phyloP scores from a whole-genome alignment of 2,888 invertebrate species.

The Mesoligia furuncula region DNA sequence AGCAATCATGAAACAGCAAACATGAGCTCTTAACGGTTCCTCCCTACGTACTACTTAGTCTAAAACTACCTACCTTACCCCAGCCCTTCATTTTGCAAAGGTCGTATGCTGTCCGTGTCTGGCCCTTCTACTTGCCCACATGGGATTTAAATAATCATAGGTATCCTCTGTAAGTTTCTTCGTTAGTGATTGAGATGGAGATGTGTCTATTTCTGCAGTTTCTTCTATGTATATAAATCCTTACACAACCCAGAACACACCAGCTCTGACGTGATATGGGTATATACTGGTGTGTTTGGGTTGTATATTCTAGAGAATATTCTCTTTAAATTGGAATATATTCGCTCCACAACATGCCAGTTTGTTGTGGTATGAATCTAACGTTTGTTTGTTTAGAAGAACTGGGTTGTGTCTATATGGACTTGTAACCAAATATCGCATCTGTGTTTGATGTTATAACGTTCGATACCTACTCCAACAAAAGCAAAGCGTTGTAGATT shows the following conservation, averaged over 20 bases:
- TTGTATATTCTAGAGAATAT: neutral
- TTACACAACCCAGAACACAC: neutral
- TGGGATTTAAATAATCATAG: constrained; percentile 34
- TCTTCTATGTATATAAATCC: neutral
- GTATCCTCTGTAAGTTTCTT: constrained; percentile 24
- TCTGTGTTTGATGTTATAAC: neutral
- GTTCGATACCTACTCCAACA: neutral
- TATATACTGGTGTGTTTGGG: neutral
- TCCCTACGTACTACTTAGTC: constrained; percentile 2
- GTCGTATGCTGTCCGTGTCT: constrained; percentile 21
- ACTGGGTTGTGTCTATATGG: neutral
- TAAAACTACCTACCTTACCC: constrained; percentile 47
- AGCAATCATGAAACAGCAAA: constrained; percentile 67
- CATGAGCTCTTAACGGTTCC: constrained; percentile 43
- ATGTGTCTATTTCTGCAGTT: constrained; percentile 19
- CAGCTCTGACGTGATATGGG: neutral
- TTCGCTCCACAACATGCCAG: neutral
- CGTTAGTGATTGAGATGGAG: constrained; percentile 29
- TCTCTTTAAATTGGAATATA: neutral
- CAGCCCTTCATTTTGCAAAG: constrained; percentile 53
- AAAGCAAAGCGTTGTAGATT: neutral
- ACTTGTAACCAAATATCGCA: constrained; percentile 3
- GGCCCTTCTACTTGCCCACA: constrained; percentile 23
- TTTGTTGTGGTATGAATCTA: neutral
- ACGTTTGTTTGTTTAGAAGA: neutral